A percentile compares a stretch with the other conserved stretches of the same genome.
These are phyloP conservation scores for Pseudococcus viburni DNA, from an alignment of 2,888 invertebrate species.

Conservation along the genomic window DNA sequence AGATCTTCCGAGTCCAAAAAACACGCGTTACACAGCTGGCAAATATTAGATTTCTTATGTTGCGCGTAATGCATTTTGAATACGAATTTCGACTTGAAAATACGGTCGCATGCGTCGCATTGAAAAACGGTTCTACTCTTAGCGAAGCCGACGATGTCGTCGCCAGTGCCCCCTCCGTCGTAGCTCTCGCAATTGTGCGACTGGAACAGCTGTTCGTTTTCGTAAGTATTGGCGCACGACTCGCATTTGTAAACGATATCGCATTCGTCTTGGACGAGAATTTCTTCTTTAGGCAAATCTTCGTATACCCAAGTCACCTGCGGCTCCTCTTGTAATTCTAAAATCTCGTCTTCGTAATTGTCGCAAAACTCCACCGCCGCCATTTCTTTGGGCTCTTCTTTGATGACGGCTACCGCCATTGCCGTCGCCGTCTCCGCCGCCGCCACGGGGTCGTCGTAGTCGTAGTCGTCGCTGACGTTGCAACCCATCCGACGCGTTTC, in stretches of 20 bases:
- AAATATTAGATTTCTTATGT: slow-evolving; percentile 56
- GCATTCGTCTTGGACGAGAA: neutral
- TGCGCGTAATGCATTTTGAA: slow-evolving; percentile 44
- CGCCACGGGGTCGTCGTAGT: too few relatives aligned
- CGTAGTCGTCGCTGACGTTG: too few relatives aligned
- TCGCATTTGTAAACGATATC: slow-evolving; percentile 21
- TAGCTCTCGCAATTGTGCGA: slow-evolving; percentile 15
- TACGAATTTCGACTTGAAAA: slow-evolving; percentile 51
- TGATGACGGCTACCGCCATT: neutral
- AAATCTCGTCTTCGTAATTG: slow-evolving; percentile 1
- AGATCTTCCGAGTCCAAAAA: slow-evolving; percentile 45
- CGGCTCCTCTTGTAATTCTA: slow-evolving; percentile 53
- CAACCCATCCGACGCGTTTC: too few relatives aligned
- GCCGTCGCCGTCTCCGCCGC: too few relatives aligned
- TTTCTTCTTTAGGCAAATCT: neutral
- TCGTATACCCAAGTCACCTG: slow-evolving; percentile 13
- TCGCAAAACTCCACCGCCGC: neutral
- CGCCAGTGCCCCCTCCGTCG: neutral
- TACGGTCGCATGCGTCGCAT: slow-evolving; percentile 56
- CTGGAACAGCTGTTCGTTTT: neutral
- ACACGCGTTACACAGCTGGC: slow-evolving; percentile 50
- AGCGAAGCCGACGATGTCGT: neutral
- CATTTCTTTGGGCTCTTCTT: slow-evolving; percentile 18
- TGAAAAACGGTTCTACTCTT: neutral
- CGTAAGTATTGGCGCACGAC: neutral